These are phyloP conservation scores for Bambusicola thoracicus DNA, from an alignment of 2,113 vertebrate species.

Conservation along the genomic window DNA sequence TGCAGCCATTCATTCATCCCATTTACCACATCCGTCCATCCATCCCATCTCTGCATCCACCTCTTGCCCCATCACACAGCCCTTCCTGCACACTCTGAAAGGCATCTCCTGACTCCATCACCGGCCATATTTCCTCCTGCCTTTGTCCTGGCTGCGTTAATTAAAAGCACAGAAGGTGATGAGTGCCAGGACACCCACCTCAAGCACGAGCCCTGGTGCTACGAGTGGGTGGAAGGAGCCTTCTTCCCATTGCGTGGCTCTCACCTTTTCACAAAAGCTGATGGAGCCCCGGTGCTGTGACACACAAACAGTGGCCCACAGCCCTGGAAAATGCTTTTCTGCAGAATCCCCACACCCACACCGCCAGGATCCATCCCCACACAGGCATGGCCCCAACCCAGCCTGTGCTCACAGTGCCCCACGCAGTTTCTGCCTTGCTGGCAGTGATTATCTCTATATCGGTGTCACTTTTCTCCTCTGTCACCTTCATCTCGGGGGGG, in stretches of 20 bases:
- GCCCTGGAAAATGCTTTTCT: background rate
- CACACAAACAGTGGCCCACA: background rate
- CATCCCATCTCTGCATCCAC: accelerated
- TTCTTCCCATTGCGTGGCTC: background rate
- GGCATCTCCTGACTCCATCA: background rate
- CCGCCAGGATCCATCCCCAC: background rate
- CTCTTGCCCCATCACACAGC: accelerated
- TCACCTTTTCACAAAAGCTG: accelerated
- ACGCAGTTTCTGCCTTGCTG: accelerated
- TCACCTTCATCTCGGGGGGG: background rate
- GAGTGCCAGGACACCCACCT: background rate
- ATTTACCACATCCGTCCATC: accelerated
- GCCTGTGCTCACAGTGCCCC: background rate
- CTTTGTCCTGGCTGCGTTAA: background rate
- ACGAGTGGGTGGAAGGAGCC: background rate
- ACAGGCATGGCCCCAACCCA: background rate
- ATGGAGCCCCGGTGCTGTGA: accelerated
- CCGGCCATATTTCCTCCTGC: background rate
- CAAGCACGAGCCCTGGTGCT: background rate
- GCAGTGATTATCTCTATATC: accelerated
- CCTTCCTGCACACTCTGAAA: accelerated
- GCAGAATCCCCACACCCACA: background rate
- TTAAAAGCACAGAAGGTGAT: background rate
- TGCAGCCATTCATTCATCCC: background rate
- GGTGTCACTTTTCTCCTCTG: background rate